These are phyloP conservation scores for Amblyraja radiata DNA, from an alignment of 2,797 vertebrate species.

Conservation along the genomic window DNA sequence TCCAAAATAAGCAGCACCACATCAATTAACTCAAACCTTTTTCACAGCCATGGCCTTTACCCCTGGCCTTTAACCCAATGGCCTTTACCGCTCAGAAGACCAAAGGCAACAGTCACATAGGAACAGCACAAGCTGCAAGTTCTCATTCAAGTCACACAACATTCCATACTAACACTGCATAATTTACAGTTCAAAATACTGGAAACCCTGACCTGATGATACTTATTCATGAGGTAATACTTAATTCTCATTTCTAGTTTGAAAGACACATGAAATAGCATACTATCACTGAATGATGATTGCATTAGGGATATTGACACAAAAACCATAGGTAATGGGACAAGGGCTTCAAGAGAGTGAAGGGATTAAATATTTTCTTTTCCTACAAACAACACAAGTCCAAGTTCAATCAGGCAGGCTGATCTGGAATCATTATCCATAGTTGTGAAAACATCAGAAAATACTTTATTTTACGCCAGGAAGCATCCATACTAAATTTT, in stretches of 20 bases:
- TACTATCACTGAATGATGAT: neutral
- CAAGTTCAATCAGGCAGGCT: neutral
- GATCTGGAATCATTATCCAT: neutral
- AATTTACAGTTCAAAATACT: no score
- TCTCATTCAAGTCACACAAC: no score
- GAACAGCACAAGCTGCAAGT: no score
- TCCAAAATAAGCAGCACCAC: no score
- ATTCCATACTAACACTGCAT: no score
- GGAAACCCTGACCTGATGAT: neutral
- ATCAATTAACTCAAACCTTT: no score
- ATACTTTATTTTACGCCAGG: neutral
- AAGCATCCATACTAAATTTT: neutral
- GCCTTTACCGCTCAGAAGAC: no score
- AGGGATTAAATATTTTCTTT: neutral
- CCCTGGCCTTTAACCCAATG: no score
- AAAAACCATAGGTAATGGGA: neutral
- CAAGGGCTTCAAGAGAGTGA: neutral
- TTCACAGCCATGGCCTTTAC: no score
- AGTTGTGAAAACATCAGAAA: neutral
- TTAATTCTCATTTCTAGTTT: neutral
- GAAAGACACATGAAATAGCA: neutral
- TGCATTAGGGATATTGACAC: neutral
- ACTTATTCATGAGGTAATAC: neutral
- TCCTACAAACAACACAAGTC: neutral
- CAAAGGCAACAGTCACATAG: no score